Evolutionary conservation across 2,113 vertebrate species (phyloP).

Genomic region (Pleuronectes platessa): DNA sequence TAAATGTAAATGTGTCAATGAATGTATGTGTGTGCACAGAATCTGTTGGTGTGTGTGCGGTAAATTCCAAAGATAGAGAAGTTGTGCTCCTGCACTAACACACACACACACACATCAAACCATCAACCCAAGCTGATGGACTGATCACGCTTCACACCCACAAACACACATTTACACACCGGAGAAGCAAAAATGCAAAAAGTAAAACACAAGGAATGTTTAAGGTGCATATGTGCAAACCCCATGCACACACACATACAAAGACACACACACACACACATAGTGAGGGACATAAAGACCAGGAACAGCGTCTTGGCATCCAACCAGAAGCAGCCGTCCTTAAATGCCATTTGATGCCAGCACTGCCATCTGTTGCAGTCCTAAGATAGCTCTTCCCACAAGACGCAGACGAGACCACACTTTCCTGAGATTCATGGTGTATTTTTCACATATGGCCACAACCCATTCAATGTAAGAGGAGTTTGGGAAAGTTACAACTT

Average conservation of each 20-base stretch:
- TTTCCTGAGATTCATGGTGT: constrained; percentile 23
- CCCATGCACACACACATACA: constrained; percentile 58
- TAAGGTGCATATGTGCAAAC: constrained; percentile 84
- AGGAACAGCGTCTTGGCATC: constrained; percentile 42
- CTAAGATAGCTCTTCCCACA: constrained; percentile 60
- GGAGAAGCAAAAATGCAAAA: constrained; percentile 39
- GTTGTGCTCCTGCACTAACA: background rate
- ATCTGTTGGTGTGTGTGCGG: background rate
- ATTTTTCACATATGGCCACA: constrained; percentile 50
- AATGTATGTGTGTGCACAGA: background rate
- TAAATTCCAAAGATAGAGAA: background rate
- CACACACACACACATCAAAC: background rate
- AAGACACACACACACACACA: constrained; percentile 40
- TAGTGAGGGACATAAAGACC: constrained; percentile 53
- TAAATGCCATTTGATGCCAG: constrained; percentile 85
- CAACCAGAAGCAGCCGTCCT: constrained; percentile 47
- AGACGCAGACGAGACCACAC: constrained; percentile 35
- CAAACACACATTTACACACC: background rate
- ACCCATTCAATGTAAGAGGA: constrained; percentile 16
- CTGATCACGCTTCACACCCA: too few species aligned
- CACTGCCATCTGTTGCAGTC: constrained; percentile 90
- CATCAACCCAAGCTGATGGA: too few species aligned
- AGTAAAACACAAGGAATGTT: constrained; percentile 6
- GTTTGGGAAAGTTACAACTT: constrained; percentile 25
- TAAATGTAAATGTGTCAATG: too few species aligned